A percentile compares a stretch with the other conserved stretches of the same genome.
Evolutionary conservation across 2,888 invertebrate species (phyloP).

Genomic region (Apamea sordens): DNA sequence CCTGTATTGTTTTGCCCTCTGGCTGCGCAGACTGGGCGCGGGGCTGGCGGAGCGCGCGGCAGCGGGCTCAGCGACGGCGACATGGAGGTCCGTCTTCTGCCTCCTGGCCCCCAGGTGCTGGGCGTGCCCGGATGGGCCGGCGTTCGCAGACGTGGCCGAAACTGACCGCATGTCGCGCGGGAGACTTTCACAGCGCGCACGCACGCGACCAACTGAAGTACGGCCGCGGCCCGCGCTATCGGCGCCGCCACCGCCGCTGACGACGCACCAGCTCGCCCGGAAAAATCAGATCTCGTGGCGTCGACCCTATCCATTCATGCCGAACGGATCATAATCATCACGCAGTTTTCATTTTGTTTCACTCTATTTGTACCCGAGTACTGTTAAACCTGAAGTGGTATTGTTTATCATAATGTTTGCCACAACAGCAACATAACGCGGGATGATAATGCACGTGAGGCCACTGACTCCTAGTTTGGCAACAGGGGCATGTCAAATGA

Average conservation of each 20-base stretch:
- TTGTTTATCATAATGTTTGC: conserved; percentile 55
- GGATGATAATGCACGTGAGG: conserved; percentile 61
- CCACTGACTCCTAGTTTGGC: conserved; percentile 76
- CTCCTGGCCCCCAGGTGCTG: conserved; percentile 88
- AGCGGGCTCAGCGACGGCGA: conserved; percentile 85
- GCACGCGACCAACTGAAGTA: conserved; percentile 87
- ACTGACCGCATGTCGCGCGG: conserved; percentile 84
- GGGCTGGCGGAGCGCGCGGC: conserved; percentile 84
- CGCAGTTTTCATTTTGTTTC: conserved; percentile 86
- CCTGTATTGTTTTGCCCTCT: conserved; percentile 89
- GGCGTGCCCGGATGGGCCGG: conserved; percentile 66
- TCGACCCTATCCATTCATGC: conserved; percentile 89
- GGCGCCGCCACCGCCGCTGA: conserved; percentile 77
- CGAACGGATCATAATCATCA: conserved; percentile 83
- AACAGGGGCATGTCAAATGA: conserved; percentile 78
- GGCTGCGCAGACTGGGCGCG: conserved; percentile 90
- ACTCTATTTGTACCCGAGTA: conserved; percentile 82
- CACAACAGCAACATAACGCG: conserved; percentile 44
- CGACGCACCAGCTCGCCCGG: conserved; percentile 83
- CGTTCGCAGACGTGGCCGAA: conserved; percentile 73
- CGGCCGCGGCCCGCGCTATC: conserved; percentile 80
- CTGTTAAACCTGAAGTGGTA: conserved; percentile 72
- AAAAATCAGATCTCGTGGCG: conserved; percentile 86
- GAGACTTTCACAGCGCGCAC: conserved; percentile 89
- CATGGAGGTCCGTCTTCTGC: conserved; percentile 89